Base-by-base conservation (phyloP, 2,888 invertebrate genomes). In the Trachelus troglodyta region DNA sequence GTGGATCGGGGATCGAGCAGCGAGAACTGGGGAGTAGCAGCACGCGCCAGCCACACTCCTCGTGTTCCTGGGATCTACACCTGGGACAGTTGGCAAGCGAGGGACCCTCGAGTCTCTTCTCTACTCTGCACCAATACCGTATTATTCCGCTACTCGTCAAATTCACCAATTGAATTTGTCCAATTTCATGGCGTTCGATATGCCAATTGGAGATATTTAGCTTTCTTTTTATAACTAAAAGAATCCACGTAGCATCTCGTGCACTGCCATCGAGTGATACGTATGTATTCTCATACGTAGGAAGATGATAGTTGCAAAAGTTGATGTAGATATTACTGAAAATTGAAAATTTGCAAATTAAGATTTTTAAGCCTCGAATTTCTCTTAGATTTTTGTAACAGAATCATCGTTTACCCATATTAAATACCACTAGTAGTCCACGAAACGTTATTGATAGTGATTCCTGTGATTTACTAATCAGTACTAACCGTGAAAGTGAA, bases 11-110 rank as follows among this genome's bases (percentile, higher is more conserved):
- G 85, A 86, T 84, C 82, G 84, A 56, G 56, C 56, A 56, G 56
- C 56, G 56, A 83, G 84, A 86, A 85, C 81, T 79, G 80, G 82
- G 81, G 82, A 82, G 85, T 83, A 86, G 87, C 85, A 89, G 90
- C 90, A 90, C 90, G 90, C 90, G 91, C 91, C 90, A 87, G 91
- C 90, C 91, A 91, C 90, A 91, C 91, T 90, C 89, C 90, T 87
- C 86, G 85, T 87, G 84, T 74, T 79, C 80, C 77, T 77, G 68
- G 73, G 73, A 34, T 81, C 81, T 85, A 87, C 90, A 90, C 90
- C 89, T 90, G 90, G 90, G 91, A 91, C 91, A 91, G 91, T 91
- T 91, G 91, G 91, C 88, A 90, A 90, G 91, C 91, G 90, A 85
- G 74, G 69, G 74, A 74, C 69, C 79, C 76, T 76, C 69, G 35